A percentile compares a stretch with the other conserved stretches of the same genome.
phyloP scores from a whole-genome alignment of 2,113 vertebrate species.

The Blennius ocellaris region DNA sequence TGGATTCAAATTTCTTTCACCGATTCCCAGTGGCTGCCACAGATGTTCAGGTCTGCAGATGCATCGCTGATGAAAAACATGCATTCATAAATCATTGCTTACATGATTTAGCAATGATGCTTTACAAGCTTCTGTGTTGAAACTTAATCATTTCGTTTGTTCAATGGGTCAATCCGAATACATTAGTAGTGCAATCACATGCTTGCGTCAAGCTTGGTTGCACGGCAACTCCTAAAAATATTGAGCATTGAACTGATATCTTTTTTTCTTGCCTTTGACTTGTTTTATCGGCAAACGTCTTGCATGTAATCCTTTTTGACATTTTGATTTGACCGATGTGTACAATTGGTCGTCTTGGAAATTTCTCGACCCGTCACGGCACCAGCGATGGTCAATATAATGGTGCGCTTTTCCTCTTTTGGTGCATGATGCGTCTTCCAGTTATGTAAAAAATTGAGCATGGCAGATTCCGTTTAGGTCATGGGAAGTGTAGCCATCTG shows the following conservation, averaged over 20 bases:
- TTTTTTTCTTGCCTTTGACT: conserved; percentile 12
- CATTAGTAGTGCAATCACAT: no score
- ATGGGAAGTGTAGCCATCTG: conserved; percentile 36
- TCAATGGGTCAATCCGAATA: no score
- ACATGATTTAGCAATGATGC: no score
- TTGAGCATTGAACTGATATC: background rate
- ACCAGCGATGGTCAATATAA: background rate
- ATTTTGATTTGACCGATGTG: no score
- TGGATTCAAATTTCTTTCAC: background rate
- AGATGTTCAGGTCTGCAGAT: no score
- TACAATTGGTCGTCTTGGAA: background rate
- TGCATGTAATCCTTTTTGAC: conserved; percentile 7
- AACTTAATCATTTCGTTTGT: no score
- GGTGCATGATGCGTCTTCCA: background rate
- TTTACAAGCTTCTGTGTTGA: no score
- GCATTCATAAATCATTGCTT: no score
- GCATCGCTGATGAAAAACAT: no score
- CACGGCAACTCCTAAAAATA: no score
- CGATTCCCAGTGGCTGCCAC: background rate
- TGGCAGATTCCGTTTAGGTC: background rate
- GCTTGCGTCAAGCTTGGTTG: no score
- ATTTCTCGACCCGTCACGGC: background rate
- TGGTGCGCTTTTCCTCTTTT: no score
- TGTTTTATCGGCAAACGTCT: background rate
- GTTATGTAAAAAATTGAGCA: background rate